Conservation (phyloP, 64 coral and sea anemone species). For the Pachyseris speciosa region DNA sequence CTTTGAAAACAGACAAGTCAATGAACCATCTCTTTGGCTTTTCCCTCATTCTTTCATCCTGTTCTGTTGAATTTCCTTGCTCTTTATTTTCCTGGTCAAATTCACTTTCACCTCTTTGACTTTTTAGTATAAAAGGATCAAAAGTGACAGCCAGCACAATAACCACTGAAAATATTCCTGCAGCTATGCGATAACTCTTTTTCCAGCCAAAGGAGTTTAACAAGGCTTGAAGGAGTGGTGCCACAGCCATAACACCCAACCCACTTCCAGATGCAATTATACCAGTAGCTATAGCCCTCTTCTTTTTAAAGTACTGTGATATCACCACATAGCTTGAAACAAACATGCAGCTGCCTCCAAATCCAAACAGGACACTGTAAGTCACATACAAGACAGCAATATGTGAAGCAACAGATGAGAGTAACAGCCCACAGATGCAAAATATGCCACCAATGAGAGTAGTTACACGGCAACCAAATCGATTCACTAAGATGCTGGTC, state of each 20-base stretch:
- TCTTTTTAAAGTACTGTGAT: constrained; percentile 56
- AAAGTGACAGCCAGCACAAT: constrained; percentile 2
- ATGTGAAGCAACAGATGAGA: constrained; percentile 34
- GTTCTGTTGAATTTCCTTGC: not conserved
- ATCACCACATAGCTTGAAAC: constrained; percentile 41
- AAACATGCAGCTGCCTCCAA: constrained; percentile 52
- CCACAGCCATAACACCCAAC: constrained; percentile 25
- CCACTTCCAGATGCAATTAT: constrained; percentile 52
- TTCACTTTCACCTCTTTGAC: not conserved
- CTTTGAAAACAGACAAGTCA: not conserved
- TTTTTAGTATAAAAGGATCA: constrained; percentile 2
- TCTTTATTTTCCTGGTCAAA: not conserved
- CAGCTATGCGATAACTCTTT: constrained; percentile 18
- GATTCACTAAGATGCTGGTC: constrained; percentile 3
- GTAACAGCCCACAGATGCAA: constrained; percentile 41
- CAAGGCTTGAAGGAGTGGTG: constrained; percentile 26
- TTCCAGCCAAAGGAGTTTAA: constrained; percentile 39
- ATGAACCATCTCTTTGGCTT: not conserved
- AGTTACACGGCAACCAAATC: constrained; percentile 35
- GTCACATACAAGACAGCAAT: constrained; percentile 42
- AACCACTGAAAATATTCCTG: constrained; percentile 25
- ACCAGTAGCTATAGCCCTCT: constrained; percentile 49
- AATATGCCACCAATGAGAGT: constrained; percentile 25
- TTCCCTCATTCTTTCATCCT: not conserved
- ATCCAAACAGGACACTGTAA: constrained; percentile 57